Conservation (phyloP, 2,888 invertebrate genomes). For the Digitonthophagus gazella region DNA sequence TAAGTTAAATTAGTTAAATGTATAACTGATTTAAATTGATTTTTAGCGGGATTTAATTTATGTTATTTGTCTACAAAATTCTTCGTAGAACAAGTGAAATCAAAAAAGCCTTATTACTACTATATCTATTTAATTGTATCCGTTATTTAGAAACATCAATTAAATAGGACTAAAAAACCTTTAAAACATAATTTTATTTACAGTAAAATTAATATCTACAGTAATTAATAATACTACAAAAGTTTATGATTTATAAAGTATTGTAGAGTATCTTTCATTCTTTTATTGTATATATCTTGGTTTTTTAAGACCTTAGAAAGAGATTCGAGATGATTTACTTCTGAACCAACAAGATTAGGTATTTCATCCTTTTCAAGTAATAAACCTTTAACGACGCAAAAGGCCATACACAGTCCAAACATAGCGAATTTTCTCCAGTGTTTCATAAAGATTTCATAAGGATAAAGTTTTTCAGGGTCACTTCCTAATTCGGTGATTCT, state of each 20-base stretch:
- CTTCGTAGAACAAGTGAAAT: too few species aligned
- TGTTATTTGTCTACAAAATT: too few species aligned
- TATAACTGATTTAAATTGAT: too few species aligned
- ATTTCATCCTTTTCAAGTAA: conserved; percentile 27
- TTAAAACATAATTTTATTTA: too few species aligned
- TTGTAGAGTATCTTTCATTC: conserved; percentile 25
- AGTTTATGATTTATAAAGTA: conserved; percentile 28
- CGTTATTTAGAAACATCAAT: too few species aligned
- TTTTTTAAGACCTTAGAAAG: conserved; percentile 17
- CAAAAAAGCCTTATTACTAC: too few species aligned
- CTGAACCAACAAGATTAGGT: conserved; percentile 23
- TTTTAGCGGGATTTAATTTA: too few species aligned
- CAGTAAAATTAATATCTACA: too few species aligned
- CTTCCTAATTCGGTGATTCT: conserved; percentile 35
- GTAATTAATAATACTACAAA: too few species aligned
- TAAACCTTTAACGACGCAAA: conserved; percentile 29
- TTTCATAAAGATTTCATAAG: conserved; percentile 36
- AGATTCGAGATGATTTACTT: conserved; percentile 3
- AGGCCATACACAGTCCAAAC: conserved; percentile 32
- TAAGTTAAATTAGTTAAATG: too few species aligned
- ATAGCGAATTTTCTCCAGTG: conserved; percentile 36
- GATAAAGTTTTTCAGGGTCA: conserved; percentile 38
- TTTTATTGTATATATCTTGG: conserved; percentile 22
- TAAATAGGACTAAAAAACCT: too few species aligned
- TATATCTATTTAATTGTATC: too few species aligned